Conservation (phyloP, 2,113 vertebrate genomes). For the Prionailurus bengalensis region DNA sequence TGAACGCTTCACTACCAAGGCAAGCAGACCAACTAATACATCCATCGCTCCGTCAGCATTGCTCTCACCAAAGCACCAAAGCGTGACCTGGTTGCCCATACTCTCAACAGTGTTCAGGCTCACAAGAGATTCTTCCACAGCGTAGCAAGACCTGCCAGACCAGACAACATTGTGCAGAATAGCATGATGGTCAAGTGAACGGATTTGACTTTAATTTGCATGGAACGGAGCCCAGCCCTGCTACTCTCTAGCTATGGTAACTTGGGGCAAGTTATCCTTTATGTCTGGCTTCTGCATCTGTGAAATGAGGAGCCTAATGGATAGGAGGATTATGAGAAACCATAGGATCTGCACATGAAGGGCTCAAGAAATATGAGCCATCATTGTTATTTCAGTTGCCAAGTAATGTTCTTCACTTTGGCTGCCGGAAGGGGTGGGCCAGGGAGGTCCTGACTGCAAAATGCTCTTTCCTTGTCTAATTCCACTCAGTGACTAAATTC, state of each 20-base stretch:
- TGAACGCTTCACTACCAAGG: conserved; percentile 82
- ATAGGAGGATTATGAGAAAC: neutral
- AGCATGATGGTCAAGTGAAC: neutral
- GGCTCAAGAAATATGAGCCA: neutral
- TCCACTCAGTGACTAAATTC: conserved; percentile 86
- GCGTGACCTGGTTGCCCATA: conserved; percentile 80
- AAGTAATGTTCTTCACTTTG: conserved; percentile 82
- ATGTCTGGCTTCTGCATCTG: conserved; percentile 17
- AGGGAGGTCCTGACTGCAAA: conserved; percentile 83
- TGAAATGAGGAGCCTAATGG: neutral
- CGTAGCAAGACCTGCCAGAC: conserved; percentile 85
- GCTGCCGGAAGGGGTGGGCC: conserved; percentile 77
- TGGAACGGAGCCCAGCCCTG: neutral
- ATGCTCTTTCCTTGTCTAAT: conserved; percentile 87
- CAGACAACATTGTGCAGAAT: conserved; percentile 52
- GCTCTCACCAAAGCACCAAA: conserved; percentile 80
- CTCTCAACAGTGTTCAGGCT: conserved; percentile 74
- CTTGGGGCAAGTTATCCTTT: neutral
- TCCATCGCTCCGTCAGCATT: conserved; percentile 84
- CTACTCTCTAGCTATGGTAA: neutral
- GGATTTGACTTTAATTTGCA: neutral
- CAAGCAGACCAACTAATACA: conserved; percentile 74
- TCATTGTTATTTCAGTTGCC: conserved; percentile 70
- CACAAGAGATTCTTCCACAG: conserved; percentile 87
- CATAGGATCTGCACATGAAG: neutral